Base-by-base conservation (phyloP, 1,140 invertebrate species). In the Papilio polyxenes region DNA sequence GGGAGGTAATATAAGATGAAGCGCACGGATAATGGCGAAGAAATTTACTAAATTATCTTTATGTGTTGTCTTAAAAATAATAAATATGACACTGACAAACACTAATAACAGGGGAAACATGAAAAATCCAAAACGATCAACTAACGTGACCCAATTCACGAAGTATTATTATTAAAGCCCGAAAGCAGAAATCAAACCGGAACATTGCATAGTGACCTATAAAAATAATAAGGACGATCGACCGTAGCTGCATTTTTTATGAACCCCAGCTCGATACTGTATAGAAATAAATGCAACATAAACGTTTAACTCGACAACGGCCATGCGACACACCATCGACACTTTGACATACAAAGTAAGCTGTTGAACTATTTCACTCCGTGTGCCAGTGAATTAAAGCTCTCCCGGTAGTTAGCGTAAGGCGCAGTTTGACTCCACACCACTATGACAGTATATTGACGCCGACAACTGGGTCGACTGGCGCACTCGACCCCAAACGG, bases 401-500 rank as follows among this genome's bases (percentile, higher is more conserved):
- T 31, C 74, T 81, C 31, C 10, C 20, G 53, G 79, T 81, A 72
- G 59, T 78, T 78, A 53, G 69, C 17, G 37, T 81, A 81, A 69
- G 77, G 85, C 65, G 78, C 44, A 82, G 82, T 86, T 81, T 83
- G 85, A 83, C 77, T 51, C 76, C 83, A 83, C 81, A 51, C 82
- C 83, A 85, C 88, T 85, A 85, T 87, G 84, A 90, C 86, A 87
- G 86, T 85, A 87, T 87, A 89, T 91, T 85, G 89, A 90, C 88
- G 84, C 59, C 78, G 59, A 85, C 86, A 91, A 89, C 90, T 90
- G 82, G 89, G 89, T 92, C 89, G 87, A 85, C 87, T 87, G 81
- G 84, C 59, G 83, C 87, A 89, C 89, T 92, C 88, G 85, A 91
- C 88, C 86, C 83, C 82, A 85, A 85, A 85, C 75, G 56, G 37